A percentile compares a stretch with the other conserved stretches of the same genome.
phyloP scores from a whole-genome alignment of 1,140 invertebrate genomes.

The Trachymyrmex septentrionalis region DNA sequence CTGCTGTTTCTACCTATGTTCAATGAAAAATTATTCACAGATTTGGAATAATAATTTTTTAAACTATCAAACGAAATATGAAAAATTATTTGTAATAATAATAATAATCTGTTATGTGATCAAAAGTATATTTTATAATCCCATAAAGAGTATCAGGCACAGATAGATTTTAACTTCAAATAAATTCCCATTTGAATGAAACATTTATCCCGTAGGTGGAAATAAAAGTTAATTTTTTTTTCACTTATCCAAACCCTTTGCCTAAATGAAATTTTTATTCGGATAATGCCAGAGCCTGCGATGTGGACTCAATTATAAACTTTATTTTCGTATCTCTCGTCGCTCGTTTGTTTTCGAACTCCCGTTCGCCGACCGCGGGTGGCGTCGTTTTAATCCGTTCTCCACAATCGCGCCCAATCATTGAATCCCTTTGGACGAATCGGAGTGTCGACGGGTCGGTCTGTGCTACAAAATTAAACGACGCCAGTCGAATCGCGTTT shows the following conservation, averaged over 20 bases:
- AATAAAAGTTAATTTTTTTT: conserved; percentile 18
- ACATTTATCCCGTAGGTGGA: conserved; percentile 10
- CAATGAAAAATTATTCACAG: background rate
- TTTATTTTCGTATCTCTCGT: conserved; percentile 54
- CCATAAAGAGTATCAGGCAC: background rate
- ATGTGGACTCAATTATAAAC: conserved; percentile 51
- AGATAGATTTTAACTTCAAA: background rate
- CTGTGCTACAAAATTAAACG: conserved; percentile 61
- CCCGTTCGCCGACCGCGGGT: background rate
- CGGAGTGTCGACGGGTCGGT: conserved; percentile 17
- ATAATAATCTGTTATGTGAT: background rate
- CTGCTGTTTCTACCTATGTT: background rate
- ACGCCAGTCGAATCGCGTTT: conserved; percentile 48
- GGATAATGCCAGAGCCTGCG: conserved; percentile 11
- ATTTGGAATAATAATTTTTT: background rate
- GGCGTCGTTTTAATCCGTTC: conserved; percentile 60
- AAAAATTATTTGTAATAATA: background rate
- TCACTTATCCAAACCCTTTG: conserved; percentile 24
- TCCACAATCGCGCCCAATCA: conserved; percentile 61
- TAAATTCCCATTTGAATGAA: conserved; percentile 16
- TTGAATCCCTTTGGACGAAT: conserved; percentile 61
- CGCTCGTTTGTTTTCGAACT: conserved; percentile 36
- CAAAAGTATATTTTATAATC: conserved; percentile 2
- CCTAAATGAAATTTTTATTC: conserved; percentile 54
- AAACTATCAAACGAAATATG: background rate